These are phyloP conservation scores for Apistogramma diplotaenia DNA, from an alignment of 2,113 vertebrate genomes.

Conservation along the genomic window DNA sequence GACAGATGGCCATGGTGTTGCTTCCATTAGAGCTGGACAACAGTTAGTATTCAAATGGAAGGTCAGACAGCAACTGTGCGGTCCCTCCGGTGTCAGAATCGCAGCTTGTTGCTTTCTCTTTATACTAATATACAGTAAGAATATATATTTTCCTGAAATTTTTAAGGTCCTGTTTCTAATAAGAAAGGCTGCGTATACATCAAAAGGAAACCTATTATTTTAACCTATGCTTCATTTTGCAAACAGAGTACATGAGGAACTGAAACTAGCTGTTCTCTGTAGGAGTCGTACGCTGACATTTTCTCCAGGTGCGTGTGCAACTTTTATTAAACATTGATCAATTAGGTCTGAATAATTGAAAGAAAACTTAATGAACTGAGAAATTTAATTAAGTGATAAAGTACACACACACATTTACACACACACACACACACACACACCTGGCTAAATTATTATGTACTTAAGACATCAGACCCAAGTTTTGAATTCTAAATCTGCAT, in stretches of 20 bases:
- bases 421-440: not conserved
- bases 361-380: not conserved
- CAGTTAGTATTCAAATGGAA: not conserved
- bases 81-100: not conserved
- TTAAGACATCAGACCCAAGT: not conserved
- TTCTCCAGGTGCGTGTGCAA: slow-evolving; percentile 1
- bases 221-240: not conserved
- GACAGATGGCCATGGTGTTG: slow-evolving; percentile 17
- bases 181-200: not conserved
- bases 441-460: slow-evolving; percentile 3
- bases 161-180: too few species aligned
- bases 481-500: not conserved
- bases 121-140: not conserved
- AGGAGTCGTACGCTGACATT: not conserved
- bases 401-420: not conserved
- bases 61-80: not conserved
- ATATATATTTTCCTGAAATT: not conserved
- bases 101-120: not conserved
- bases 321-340: slow-evolving; percentile 38
- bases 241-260: not conserved
- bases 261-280: not conserved
- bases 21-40: slow-evolving; percentile 5
- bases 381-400: slow-evolving; percentile 12
- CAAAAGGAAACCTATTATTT: not conserved
- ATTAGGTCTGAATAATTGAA: slow-evolving; percentile 37